Evolutionary conservation across 2,888 invertebrate genomes (phyloP).

Genomic region (Pasiphila rectangulata): DNA sequence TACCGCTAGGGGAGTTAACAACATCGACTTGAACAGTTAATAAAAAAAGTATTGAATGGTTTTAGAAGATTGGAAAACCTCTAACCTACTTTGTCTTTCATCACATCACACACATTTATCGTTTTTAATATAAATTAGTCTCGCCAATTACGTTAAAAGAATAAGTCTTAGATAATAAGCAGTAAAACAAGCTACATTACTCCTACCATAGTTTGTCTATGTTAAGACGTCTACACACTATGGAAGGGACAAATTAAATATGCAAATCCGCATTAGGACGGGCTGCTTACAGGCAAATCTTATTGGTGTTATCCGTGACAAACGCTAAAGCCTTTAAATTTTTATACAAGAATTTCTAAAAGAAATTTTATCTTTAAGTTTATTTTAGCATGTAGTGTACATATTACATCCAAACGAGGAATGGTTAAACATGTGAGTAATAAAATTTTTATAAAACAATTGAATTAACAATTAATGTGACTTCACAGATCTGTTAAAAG

Average conservation of each 20-base stretch:
- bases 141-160: not conserved
- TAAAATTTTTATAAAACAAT: conserved; percentile 66
- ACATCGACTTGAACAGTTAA: conserved; percentile 13
- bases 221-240: conserved; percentile 19
- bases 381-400: conserved; percentile 19
- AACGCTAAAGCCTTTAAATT: conserved; percentile 36
- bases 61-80: conserved; percentile 1
- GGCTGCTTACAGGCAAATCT: conserved; percentile 60
- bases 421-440: conserved; percentile 68
- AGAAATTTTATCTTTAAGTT: conserved; percentile 6
- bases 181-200: conserved; percentile 1
- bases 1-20: conserved; percentile 21
- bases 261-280: conserved; percentile 66
- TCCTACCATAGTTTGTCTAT: not conserved
- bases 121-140: conserved; percentile 4
- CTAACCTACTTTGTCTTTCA: conserved; percentile 1
- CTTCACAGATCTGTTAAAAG: not conserved
- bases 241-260: conserved; percentile 37
- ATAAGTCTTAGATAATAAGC: not conserved
- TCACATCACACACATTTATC: conserved; percentile 6
- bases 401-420: conserved; percentile 52
- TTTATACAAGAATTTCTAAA: conserved; percentile 6
- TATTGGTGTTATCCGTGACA: conserved; percentile 63
- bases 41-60: conserved; percentile 9
- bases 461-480: conserved; percentile 32